Conservation (phyloP, 2,888 invertebrate genomes). For the Branchellion lobata region DNA sequence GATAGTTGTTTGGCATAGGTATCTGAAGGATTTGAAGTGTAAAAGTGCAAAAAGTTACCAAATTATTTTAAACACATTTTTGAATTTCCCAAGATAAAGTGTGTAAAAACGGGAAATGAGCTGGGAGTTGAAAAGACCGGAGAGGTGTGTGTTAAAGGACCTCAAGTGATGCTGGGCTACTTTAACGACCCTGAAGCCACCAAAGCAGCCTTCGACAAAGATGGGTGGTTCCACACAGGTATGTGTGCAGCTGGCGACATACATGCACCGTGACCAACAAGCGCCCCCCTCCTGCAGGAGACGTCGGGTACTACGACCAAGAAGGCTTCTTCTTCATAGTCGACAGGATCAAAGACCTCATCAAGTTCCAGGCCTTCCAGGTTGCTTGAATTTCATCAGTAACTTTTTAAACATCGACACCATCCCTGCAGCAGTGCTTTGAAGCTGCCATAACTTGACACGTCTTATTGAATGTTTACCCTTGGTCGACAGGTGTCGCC, state of each 20-base stretch:
- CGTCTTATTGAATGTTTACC: background rate
- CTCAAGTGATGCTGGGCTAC: constrained; percentile 80
- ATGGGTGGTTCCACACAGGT: constrained; percentile 78
- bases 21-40: no score
- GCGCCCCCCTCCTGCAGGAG: constrained; percentile 71
- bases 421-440: no score
- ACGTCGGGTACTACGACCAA: constrained; percentile 77
- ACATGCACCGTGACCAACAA: constrained; percentile 46
- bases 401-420: no score
- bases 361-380: constrained; percentile 82
- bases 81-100: constrained; percentile 49
- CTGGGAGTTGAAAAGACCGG: constrained; percentile 67
- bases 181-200: constrained; percentile 74
- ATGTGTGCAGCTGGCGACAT: constrained; percentile 31
- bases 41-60: no score
- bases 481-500: constrained; percentile 71
- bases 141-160: constrained; percentile 80
- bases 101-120: constrained; percentile 64
- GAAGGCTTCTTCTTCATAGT: constrained; percentile 80
- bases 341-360: constrained; percentile 83
- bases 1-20: no score
- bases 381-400: no score
- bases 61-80: no score
- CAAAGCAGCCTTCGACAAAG: constrained; percentile 68
- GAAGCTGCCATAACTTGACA: no score